Conservation (phyloP, 1,140 invertebrate species). For the Cardiocondyla obscurior region DNA sequence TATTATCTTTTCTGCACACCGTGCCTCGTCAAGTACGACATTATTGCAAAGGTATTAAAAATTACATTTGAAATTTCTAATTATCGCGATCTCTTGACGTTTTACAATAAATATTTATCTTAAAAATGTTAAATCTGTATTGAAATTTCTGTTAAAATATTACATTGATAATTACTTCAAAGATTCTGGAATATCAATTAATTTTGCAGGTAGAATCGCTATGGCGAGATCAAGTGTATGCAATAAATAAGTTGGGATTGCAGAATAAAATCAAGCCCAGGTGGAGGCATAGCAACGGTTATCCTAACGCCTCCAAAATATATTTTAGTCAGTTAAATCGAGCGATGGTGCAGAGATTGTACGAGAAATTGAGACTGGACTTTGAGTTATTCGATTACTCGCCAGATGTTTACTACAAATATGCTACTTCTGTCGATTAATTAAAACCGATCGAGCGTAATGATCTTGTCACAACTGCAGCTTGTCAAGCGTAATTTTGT, state of each 20-base stretch:
- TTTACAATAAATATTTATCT: background rate
- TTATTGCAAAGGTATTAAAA: conserved; percentile 84
- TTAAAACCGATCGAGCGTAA: background rate
- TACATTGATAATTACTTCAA: background rate
- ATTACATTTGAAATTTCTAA: background rate
- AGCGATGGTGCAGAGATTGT: conserved; percentile 79
- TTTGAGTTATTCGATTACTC: conserved; percentile 85
- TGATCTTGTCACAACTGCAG: background rate
- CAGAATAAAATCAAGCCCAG: conserved; percentile 74
- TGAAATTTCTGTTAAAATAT: background rate
- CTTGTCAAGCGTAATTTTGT: background rate
- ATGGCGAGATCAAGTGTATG: conserved; percentile 83
- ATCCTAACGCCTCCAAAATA: conserved; percentile 66
- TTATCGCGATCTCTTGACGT: background rate
- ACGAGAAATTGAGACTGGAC: conserved; percentile 84
- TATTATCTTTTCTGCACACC: conserved; percentile 82
- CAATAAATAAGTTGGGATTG: conserved; percentile 78
- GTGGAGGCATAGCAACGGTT: conserved; percentile 78
- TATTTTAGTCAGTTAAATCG: conserved; percentile 83
- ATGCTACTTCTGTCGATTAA: conserved; percentile 56
- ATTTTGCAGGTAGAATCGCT: conserved; percentile 84
- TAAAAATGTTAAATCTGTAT: background rate
- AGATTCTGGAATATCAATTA: background rate
- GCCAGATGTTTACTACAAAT: conserved; percentile 78
- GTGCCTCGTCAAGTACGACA: conserved; percentile 79